Evolutionary conservation across 1,140 invertebrate genomes (phyloP), one percentile per base, ranked within the genome.

Genomic region (Metopolophium dirhodum): DNA sequence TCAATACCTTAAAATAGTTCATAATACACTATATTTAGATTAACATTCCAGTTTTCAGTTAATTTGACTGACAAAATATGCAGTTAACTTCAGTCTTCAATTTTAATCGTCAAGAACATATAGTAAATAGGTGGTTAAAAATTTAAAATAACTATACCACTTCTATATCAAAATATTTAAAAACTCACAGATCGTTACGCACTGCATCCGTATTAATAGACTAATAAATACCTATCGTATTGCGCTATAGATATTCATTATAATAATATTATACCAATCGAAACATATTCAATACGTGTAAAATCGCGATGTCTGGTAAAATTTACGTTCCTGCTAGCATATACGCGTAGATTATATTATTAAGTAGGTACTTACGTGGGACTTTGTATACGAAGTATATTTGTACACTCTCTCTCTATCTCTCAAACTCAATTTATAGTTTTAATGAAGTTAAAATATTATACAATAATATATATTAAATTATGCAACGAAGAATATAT

Each of bases 361-460:
- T 61, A 26, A 57, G 57, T 61, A 26, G 26, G 57, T 61, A n/a
- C 14, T 77, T n/a, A 77, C 14, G 11, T n/a, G 14, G 14, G 14
- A 77, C 61, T n/a, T 77, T 20, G 4, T 77, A n/a, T n/a, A 18
- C 11, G 6, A 30, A 30, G 57, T 30, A 61, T 30, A 30, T 30
- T 30, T 61, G 22, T 9, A 0, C 9, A 3, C 26, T 14, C 26
- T 61, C 26, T 61, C 30, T 3, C 8, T 14, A 3, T 18, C n/a
- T 77, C 14, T 77, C 45, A n/a, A 30, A 86, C 85, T 23, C 9
- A 57, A 89, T 89, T 57, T 57, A 57, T 89, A 14, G 88, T 89
- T 57, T 54, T 89, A 89, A 89, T 22, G 51, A 41, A 57, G 35
- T 89, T 51, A 57, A 89, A 89, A 88, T 49, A 88, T 85, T 41